phyloP scores from a whole-genome alignment of 2,113 vertebrate genomes.

The Pseudopipra pipra region DNA sequence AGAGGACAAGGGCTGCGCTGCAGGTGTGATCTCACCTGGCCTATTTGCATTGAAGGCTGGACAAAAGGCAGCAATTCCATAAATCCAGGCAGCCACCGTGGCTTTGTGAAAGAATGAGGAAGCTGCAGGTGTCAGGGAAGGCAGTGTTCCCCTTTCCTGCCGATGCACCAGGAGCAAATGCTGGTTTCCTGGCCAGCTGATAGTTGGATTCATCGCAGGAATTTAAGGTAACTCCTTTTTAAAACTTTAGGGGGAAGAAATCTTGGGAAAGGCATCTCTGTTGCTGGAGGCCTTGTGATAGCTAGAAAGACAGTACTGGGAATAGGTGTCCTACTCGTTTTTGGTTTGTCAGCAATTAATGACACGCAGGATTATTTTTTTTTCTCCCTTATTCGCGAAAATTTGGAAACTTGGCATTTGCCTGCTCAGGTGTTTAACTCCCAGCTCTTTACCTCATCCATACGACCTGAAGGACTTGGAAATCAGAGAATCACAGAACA shows the following conservation, averaged over 20 bases:
- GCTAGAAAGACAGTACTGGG: not conserved
- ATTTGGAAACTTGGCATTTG: not conserved
- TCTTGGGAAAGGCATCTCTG: not conserved
- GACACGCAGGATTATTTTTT: fast-evolving
- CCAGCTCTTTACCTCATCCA: not conserved
- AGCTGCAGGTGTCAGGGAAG: not conserved
- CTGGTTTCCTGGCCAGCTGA: not conserved
- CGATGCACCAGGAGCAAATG: not conserved
- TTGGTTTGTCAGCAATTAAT: not conserved
- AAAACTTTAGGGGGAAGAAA: not conserved
- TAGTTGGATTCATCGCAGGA: not conserved
- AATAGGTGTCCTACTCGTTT: not conserved
- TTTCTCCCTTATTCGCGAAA: not conserved
- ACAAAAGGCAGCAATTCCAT: slow-evolving; percentile 39
- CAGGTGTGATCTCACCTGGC: slow-evolving; percentile 7
- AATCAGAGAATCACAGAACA: not conserved
- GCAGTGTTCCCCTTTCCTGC: not conserved
- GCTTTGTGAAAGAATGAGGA: slow-evolving; percentile 29
- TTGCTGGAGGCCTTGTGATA: fast-evolving
- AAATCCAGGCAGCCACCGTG: not conserved
- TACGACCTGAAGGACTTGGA: not conserved
- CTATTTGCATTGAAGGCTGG: slow-evolving; percentile 49
- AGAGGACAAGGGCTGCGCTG: not conserved
- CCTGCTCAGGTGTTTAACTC: not conserved
- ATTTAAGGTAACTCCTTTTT: slow-evolving; percentile 16